These are phyloP conservation scores for Leucopternis melanops DNA, from an alignment of 2,113 vertebrate genomes.

Conservation along the genomic window DNA sequence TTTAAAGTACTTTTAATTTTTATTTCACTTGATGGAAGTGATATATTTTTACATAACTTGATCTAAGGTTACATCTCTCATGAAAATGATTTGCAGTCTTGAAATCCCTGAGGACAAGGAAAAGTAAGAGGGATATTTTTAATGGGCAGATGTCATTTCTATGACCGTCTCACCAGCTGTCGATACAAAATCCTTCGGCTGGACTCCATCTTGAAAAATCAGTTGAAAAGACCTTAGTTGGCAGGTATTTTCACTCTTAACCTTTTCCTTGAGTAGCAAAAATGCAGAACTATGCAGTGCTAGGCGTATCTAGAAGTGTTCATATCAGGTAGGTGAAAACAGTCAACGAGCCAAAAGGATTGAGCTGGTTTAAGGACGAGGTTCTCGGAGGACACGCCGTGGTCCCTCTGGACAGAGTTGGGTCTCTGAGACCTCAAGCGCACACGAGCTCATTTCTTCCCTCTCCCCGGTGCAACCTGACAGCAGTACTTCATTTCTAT, in stretches of 20 bases:
- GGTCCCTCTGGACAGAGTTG: not conserved
- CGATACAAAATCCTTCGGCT: not conserved
- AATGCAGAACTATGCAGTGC: constrained; percentile 27
- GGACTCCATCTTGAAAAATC: not conserved
- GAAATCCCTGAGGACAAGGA: not conserved
- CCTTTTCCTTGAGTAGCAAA: constrained; percentile 14
- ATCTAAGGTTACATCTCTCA: constrained; percentile 13
- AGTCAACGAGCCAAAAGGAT: not conserved
- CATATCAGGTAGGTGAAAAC: not conserved
- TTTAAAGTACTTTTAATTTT: too few species aligned
- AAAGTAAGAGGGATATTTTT: not conserved
- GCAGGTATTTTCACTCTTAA: not conserved
- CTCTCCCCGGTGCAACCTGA: not conserved
- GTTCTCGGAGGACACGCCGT: fast-evolving
- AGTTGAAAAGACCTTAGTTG: constrained; percentile 17
- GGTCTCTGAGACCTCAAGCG: not conserved
- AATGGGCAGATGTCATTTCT: constrained; percentile 10
- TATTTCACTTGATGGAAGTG: too few species aligned
- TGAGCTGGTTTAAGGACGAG: not conserved
- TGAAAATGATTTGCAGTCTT: not conserved
- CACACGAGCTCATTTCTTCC: not conserved
- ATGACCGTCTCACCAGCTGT: not conserved
- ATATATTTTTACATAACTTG: not conserved
- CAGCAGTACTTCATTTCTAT: not conserved
- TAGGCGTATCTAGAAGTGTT: not conserved